Percentiles rank a stretch among this genome's conserved stretches.
These are phyloP conservation scores for Drosophila sordidapex DNA, from an alignment of 2,888 invertebrate species.

Conservation along the genomic window DNA sequence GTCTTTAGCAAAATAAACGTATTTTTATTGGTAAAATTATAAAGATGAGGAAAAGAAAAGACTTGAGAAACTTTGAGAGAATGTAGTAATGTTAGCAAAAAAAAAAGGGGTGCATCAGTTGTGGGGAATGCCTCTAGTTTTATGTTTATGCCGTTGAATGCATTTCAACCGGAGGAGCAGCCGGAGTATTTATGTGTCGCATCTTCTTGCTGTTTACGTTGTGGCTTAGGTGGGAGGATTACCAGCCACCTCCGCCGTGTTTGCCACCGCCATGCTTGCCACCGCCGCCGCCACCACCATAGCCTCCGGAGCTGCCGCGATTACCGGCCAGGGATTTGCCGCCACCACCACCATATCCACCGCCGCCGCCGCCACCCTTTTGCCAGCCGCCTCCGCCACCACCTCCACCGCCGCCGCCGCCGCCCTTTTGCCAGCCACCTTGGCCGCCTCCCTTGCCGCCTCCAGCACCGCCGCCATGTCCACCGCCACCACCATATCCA, in stretches of 20 bases:
- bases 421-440: conserved; percentile 29
- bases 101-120: conserved; percentile 20
- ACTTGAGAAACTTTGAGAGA: conserved; percentile 33
- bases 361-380: conserved; percentile 24
- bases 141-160: conserved; percentile 55
- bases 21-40: conserved; percentile 53
- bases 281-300: conserved; percentile 23
- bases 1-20: conserved; percentile 41
- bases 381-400: conserved; percentile 36
- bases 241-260: conserved; percentile 61
- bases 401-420: conserved; percentile 37
- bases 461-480: conserved; percentile 37
- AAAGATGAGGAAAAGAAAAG: conserved; percentile 13
- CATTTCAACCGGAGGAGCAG: conserved; percentile 41
- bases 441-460: conserved; percentile 41
- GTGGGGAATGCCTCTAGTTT: conserved; percentile 22
- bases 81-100: conserved; percentile 23
- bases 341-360: conserved; percentile 23
- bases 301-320: conserved; percentile 43
- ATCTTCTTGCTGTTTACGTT: conserved; percentile 40
- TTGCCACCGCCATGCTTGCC: conserved; percentile 50
- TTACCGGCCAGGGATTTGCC: conserved; percentile 30
- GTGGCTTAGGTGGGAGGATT: conserved; percentile 16
- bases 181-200: conserved; percentile 49
- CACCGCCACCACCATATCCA: conserved; percentile 35